These are phyloP conservation scores for Geococcyx californianus DNA, from an alignment of 2,113 vertebrate species.

Conservation along the genomic window DNA sequence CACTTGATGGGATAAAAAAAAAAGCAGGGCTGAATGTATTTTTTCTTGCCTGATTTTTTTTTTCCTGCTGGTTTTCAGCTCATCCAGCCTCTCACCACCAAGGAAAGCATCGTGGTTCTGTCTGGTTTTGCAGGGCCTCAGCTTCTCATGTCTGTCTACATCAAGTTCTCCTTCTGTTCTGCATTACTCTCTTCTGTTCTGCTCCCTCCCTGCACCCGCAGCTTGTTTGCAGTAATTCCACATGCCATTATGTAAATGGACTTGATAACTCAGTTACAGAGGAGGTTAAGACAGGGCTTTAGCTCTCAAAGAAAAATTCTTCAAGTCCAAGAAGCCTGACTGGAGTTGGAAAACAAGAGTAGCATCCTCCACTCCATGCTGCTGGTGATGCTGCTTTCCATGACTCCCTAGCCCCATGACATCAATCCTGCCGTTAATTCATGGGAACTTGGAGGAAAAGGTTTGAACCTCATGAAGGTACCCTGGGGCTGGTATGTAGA, in stretches of 20 bases:
- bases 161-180: background rate
- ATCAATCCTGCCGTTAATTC: background rate
- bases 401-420: background rate
- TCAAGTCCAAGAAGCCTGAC: background rate
- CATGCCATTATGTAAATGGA: background rate
- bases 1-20: background rate
- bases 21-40: background rate
- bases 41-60: background rate
- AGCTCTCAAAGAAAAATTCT: background rate
- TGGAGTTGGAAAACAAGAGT: background rate
- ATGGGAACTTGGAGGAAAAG: background rate
- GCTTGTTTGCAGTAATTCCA: background rate
- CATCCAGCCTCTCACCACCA: background rate
- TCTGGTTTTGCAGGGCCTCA: background rate
- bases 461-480: background rate
- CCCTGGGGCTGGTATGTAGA: accelerated
- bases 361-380: accelerated
- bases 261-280: background rate
- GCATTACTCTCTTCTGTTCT: no score
- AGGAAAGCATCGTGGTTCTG: background rate
- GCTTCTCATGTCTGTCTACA: background rate
- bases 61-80: background rate
- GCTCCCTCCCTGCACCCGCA: background rate
- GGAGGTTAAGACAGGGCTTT: background rate
- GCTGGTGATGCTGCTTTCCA: background rate